Conservation (phyloP, 1,140 invertebrate genomes). For the roundworm (Caenorhabditis elegans) region WBcel235 BX284606.5:8466501-8467000, state of each 20-base stretch:
- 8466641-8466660: too few species aligned
- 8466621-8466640: too few species aligned
- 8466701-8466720: neutral
- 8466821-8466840: conserved; percentile 48
- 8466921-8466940: neutral
- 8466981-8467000: neutral
- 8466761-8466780: conserved; percentile 49
- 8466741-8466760: conserved; percentile 49
- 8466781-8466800: conserved; percentile 53
- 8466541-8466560: too few species aligned
- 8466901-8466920: conserved; percentile 56
- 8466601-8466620: too few species aligned
- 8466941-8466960: neutral
- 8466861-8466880: conserved; percentile 52
- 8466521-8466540: neutral
- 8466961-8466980: conserved; percentile 12
- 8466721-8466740: conserved; percentile 18
- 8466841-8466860: conserved; percentile 56
- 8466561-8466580: too few species aligned
- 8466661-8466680: too few species aligned
- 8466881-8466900: conserved; percentile 58
- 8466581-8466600: too few species aligned
- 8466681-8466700: too few species aligned
- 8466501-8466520: conserved; percentile 57
- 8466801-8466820: conserved; percentile 51